phyloP scores from a whole-genome alignment of 2,888 invertebrate genomes.

The Synergus gifuensis region DNA sequence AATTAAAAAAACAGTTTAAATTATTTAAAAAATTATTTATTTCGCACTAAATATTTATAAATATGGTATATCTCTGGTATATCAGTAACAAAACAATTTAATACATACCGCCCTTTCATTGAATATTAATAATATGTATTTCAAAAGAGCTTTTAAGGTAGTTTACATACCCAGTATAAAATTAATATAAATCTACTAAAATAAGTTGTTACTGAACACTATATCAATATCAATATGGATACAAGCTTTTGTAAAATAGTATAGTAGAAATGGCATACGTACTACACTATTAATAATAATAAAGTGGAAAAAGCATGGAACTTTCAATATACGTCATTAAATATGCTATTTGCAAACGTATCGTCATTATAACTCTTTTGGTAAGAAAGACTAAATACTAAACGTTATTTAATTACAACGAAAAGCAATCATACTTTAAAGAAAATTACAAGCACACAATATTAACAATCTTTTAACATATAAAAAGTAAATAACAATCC shows the following conservation, averaged over 20 bases:
- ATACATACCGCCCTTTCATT: background rate
- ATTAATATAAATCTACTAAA: constrained; percentile 19
- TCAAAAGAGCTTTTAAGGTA: background rate
- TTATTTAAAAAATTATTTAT: constrained; percentile 36
- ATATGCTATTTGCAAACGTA: background rate
- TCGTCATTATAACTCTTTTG: background rate
- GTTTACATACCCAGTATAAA: constrained; percentile 5
- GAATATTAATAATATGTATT: background rate
- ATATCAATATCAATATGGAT: background rate
- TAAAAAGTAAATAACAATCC: constrained; percentile 11
- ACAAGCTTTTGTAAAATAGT: background rate
- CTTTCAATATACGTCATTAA: background rate
- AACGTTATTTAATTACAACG: background rate
- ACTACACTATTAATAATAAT: background rate
- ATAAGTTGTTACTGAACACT: background rate
- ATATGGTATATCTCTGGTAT: background rate
- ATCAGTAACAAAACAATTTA: constrained; percentile 27
- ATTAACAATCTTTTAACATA: background rate
- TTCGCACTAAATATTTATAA: background rate
- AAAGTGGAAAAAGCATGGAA: background rate
- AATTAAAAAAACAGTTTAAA: background rate
- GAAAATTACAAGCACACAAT: background rate
- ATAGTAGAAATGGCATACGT: background rate
- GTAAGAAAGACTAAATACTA: constrained; percentile 9
- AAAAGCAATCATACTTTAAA: background rate